phyloP scores from a whole-genome alignment of 2,888 invertebrate genomes.

The Orthonychiurus folsomi region DNA sequence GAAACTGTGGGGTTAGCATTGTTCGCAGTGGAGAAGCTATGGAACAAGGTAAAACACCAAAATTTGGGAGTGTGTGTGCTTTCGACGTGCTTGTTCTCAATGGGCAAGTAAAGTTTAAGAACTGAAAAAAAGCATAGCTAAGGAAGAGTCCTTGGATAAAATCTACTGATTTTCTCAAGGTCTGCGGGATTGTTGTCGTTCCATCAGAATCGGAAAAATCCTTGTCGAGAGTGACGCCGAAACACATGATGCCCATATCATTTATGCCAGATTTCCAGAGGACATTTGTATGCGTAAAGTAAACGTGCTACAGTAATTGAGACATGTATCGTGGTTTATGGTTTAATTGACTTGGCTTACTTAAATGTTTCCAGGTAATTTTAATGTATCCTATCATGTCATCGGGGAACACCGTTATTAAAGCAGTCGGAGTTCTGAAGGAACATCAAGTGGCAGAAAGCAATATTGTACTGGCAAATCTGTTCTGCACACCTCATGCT shows the following conservation, averaged over 20 bases:
- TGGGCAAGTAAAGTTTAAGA: too few species aligned
- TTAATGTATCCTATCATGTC: constrained; percentile 99
- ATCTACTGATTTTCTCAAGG: constrained; percentile 49
- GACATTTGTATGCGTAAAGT: constrained; percentile 82
- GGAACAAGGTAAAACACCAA: constrained; percentile 68
- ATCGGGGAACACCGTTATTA: constrained; percentile 81
- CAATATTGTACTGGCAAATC: constrained; percentile 90
- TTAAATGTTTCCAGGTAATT: too few species aligned
- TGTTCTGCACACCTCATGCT: constrained; percentile 91
- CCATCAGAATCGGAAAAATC: constrained; percentile 97
- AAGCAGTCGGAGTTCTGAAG: constrained; percentile 86
- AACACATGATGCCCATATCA: constrained; percentile 90
- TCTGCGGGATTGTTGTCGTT: constrained; percentile 90
- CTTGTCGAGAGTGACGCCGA: constrained; percentile 92
- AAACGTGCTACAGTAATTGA: too few species aligned
- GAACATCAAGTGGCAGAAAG: constrained; percentile 90
- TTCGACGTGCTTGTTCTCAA: neutral
- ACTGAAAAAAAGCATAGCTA: neutral
- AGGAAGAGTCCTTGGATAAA: neutral
- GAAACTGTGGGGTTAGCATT: constrained; percentile 97
- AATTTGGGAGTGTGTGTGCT: neutral
- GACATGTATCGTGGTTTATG: too few species aligned
- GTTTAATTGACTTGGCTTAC: too few species aligned
- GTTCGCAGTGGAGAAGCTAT: constrained; percentile 81
- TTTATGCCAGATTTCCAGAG: constrained; percentile 95